Conservation (phyloP, 2,113 vertebrate genomes). For the Azemiops feae region DNA sequence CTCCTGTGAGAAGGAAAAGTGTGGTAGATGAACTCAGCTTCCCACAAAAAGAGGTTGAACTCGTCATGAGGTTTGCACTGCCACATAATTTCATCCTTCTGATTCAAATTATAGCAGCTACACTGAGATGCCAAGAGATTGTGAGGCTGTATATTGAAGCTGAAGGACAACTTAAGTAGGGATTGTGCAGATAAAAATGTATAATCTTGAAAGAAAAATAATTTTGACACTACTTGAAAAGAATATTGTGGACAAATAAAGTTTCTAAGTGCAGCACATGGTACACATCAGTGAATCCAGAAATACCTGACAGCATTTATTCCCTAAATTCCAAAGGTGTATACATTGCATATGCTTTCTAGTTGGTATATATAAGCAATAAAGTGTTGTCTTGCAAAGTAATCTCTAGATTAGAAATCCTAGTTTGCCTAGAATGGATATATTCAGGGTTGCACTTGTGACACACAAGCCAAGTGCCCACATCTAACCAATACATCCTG, state of each 20-base stretch:
- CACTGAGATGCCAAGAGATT: background rate
- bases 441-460: background rate
- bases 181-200: conserved; percentile 16
- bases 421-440: background rate
- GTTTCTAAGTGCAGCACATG: conserved; percentile 27
- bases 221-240: background rate
- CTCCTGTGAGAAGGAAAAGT: conserved; percentile 28
- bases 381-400: background rate
- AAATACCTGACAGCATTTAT: conserved; percentile 17
- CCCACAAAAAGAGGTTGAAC: conserved; percentile 27
- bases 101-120: conserved; percentile 35
- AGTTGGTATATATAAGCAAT: background rate
- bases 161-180: conserved; percentile 8
- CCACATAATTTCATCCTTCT: conserved; percentile 44
- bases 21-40: conserved; percentile 35
- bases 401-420: background rate
- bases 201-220: conserved; percentile 15
- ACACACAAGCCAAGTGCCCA: background rate
- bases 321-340: background rate
- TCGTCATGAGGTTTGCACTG: conserved; percentile 23
- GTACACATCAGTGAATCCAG: conserved; percentile 11
- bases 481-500: background rate
- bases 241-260: background rate
- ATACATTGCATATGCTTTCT: background rate
- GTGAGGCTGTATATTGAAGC: background rate